Evolutionary conservation across 2,797 vertebrate genomes (phyloP), one percentile per base, ranked within the genome.

Genomic region (Myoxocephalus aenaeus): DNA sequence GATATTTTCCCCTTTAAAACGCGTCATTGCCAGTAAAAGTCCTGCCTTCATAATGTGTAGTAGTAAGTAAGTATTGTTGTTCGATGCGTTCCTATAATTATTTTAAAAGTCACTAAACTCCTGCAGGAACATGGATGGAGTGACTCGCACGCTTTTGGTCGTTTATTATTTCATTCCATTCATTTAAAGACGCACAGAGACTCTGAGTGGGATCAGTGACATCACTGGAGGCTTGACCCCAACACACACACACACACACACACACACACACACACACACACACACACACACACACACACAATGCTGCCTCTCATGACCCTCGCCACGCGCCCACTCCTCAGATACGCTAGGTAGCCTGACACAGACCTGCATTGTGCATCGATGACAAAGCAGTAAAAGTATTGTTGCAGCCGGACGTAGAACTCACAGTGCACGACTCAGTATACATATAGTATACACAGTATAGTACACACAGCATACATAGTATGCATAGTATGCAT

Each of bases 201-300:
- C 50, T 18, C 64, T 59, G 73, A 85, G 82, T 87, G 86, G 86
- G 74, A 58, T 63, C 57, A 62, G 81, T 92, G 90, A 93, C 84
- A 66, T 90, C 90, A 91, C 58, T 40, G 64, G 48, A 77, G 68
- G 65, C 77, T 75, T 84, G 85, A 90, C 89, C 88, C 87, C 13
- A 18, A 58, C 73, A 64, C 66, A 78, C 73, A n/a, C 54, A 56
- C 63, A 69, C 72, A 32, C 38, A 44, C 66, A 69, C 65, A 61
- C 59, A 34, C 54, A 61, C 68, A 40, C 57, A 44, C 51, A 69
- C 53, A 72, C 50, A 58, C 73, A 64, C 66, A 78, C 73, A n/a
- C 54, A 61, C 68, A 40, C 57, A 44, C 51, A 56, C 53, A 34
- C 70, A 65, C 68, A 69, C 38, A 27, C 48, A 86, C 87, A 87